Percentiles rank a stretch among this genome's conserved stretches.
phyloP scores from a whole-genome alignment of 1,140 invertebrate genomes.

The Ruditapes philippinarum region DNA sequence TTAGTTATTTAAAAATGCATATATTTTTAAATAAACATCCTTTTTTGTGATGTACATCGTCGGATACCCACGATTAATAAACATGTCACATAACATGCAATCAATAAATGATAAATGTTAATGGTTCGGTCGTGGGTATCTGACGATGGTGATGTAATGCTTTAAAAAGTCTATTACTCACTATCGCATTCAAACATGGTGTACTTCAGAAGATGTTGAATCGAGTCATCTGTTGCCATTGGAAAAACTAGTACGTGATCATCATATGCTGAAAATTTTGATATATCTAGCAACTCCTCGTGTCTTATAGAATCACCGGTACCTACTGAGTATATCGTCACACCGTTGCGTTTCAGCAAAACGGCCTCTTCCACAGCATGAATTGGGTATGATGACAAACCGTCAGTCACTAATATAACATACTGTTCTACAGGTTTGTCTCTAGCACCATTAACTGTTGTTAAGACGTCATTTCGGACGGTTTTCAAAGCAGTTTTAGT shows the following conservation, averaged over 20 bases:
- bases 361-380: not conserved
- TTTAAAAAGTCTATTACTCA: too few species aligned
- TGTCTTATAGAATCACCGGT: not conserved
- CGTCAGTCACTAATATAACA: not conserved
- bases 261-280: not conserved
- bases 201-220: not conserved
- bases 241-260: not conserved
- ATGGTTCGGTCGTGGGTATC: too few species aligned
- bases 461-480: not conserved
- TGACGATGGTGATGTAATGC: too few species aligned
- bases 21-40: too few species aligned
- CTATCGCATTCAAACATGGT: not conserved
- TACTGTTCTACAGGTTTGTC: not conserved
- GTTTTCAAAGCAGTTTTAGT: not conserved
- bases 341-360: not conserved
- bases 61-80: too few species aligned
- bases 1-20: too few species aligned
- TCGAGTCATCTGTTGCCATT: not conserved
- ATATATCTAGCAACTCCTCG: conserved; percentile 1
- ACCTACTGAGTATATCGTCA: not conserved
- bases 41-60: too few species aligned
- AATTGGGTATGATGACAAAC: not conserved
- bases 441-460: not conserved
- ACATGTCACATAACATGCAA: too few species aligned
- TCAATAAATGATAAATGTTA: too few species aligned